Conservation (phyloP, 2,888 invertebrate genomes). For the Noctuana brunneofusca region DNA sequence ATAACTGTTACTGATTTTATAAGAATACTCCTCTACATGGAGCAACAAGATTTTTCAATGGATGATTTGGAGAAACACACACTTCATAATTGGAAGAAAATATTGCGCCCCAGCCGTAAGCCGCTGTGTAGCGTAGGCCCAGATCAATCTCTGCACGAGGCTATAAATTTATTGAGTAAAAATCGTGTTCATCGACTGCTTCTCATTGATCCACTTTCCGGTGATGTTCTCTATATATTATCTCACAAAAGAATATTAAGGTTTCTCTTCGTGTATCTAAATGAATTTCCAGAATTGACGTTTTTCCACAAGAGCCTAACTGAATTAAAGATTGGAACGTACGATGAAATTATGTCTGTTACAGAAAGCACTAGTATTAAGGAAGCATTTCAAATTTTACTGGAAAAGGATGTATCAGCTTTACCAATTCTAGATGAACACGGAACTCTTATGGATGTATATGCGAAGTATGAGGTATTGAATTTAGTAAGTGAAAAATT, state of each 20-base stretch:
- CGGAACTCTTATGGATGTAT: constrained; percentile 70
- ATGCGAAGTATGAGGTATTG: constrained; percentile 79
- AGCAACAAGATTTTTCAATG: constrained; percentile 68
- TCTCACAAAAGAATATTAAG: constrained; percentile 77
- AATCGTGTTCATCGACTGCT: constrained; percentile 74
- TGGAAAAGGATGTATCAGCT: constrained; percentile 77
- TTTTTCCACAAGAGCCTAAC: constrained; percentile 73
- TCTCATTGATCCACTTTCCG: constrained; percentile 68
- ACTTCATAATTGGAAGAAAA: constrained; percentile 74
- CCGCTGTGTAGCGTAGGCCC: constrained; percentile 70
- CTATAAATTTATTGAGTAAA: constrained; percentile 72
- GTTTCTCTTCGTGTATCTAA: constrained; percentile 76
- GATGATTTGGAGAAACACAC: constrained; percentile 76
- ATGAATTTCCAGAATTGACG: constrained; percentile 77
- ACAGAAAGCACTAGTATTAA: constrained; percentile 70
- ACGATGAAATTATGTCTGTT: constrained; percentile 69
- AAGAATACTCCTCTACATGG: constrained; percentile 69
- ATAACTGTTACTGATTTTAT: constrained; percentile 79
- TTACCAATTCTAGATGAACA: constrained; percentile 72
- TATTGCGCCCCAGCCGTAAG: constrained; percentile 67
- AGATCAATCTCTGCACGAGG: constrained; percentile 75
- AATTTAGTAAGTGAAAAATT: constrained; percentile 96
- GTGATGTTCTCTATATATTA: constrained; percentile 74
- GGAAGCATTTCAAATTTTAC: constrained; percentile 69
- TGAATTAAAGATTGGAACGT: constrained; percentile 76